A percentile compares a stretch with the other conserved stretches of the same genome.
These are phyloP conservation scores for Jordanella pulchra DNA, from an alignment of 2,797 vertebrate genomes.

Conservation along the genomic window DNA sequence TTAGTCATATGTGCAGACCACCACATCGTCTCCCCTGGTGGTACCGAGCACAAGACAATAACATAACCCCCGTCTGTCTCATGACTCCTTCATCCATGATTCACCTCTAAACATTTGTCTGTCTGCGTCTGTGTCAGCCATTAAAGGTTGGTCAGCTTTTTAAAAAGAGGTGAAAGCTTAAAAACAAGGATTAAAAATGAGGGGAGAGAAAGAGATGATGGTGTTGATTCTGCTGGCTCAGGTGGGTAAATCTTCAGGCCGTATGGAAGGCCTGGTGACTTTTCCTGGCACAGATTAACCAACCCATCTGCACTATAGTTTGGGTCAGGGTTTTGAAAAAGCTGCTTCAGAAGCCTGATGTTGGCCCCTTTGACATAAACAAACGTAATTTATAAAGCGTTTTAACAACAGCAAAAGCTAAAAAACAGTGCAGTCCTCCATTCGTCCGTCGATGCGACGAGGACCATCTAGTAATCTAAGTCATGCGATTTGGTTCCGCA, in stretches of 20 bases:
- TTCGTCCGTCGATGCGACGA: no score
- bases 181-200: background rate
- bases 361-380: background rate
- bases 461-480: no score
- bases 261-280: background rate
- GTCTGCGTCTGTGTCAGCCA: constrained; percentile 41
- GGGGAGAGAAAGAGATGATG: background rate
- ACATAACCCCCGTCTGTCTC: constrained; percentile 65
- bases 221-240: background rate
- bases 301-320: background rate
- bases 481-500: no score
- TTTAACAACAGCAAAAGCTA: no score
- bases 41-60: constrained; percentile 66
- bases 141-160: constrained; percentile 22
- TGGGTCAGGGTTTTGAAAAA: background rate
- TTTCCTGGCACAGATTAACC: background rate
- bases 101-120: constrained; percentile 67
- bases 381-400: background rate
- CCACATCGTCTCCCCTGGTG: constrained; percentile 67
- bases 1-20: constrained; percentile 62
- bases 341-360: no score
- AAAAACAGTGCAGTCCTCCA: no score
- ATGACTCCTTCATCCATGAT: constrained; percentile 38
- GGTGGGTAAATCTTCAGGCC: background rate
- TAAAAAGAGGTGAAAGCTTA: constrained; percentile 3